These are phyloP conservation scores for Lophius americanus DNA, from an alignment of 2,797 vertebrate genomes.

Conservation along the genomic window DNA sequence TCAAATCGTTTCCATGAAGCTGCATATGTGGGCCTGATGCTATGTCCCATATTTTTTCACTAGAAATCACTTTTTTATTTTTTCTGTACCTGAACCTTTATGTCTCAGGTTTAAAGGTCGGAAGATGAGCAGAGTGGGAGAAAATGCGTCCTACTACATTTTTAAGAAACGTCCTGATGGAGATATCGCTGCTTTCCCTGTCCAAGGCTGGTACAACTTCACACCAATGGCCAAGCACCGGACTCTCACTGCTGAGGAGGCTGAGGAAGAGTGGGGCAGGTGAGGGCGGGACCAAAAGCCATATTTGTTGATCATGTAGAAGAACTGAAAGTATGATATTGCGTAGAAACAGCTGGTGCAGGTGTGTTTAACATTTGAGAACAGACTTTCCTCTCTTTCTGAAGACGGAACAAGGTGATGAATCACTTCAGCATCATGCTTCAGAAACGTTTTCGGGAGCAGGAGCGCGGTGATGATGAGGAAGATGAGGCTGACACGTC, in stretches of 20 bases:
- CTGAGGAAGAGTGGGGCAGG: conserved; percentile 93
- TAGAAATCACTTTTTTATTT: no score
- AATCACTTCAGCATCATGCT: conserved; percentile 98
- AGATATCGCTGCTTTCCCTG: conserved; percentile 93
- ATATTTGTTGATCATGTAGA: no score
- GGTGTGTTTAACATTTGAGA: neutral
- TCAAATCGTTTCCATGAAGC: neutral
- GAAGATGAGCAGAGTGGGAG: conserved; percentile 92
- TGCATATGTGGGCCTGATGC: neutral
- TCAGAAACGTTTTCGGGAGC: conserved; percentile 89
- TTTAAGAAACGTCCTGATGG: conserved; percentile 93
- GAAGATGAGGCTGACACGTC: conserved; percentile 85
- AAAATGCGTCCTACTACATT: conserved; percentile 95
- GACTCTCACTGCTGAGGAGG: conserved; percentile 92
- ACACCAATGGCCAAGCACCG: conserved; percentile 88
- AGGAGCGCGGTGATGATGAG: conserved; percentile 85
- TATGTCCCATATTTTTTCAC: neutral
- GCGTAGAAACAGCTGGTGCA: neutral
- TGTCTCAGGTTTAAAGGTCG: conserved; percentile 87
- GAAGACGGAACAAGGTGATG: conserved; percentile 92
- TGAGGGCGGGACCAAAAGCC: conserved; percentile 42
- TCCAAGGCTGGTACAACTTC: conserved; percentile 95
- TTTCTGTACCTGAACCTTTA: conserved; percentile 9
- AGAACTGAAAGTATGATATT: no score
- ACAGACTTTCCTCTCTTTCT: neutral